Evolutionary conservation across 2,113 vertebrate genomes (phyloP).

Genomic region (Crotalus horridus): DNA sequence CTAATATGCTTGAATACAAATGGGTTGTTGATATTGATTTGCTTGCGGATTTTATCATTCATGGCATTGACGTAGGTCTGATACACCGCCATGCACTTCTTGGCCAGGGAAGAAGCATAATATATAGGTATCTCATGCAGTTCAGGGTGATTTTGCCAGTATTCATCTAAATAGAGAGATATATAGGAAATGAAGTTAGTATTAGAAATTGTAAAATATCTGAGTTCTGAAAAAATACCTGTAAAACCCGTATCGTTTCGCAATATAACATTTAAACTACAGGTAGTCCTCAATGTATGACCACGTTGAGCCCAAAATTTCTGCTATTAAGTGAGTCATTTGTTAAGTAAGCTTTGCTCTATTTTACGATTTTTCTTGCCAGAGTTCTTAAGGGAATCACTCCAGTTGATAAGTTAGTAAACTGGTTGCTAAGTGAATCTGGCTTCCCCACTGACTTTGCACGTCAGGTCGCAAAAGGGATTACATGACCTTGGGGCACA

Average conservation of each 20-base stretch:
- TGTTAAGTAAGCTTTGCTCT: no score
- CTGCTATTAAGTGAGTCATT: no score
- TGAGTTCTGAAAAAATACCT: background rate
- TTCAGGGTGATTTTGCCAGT: slow-evolving; percentile 99
- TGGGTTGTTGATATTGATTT: slow-evolving; percentile 97
- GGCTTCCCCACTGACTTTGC: no score
- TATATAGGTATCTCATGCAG: slow-evolving; percentile 98
- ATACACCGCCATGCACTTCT: slow-evolving; percentile 98
- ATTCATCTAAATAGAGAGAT: slow-evolving; percentile 79
- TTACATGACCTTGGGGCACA: no score
- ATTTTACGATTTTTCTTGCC: no score
- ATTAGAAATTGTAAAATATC: background rate
- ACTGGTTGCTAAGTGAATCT: no score
- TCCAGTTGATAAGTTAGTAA: no score
- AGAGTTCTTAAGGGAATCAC: no score
- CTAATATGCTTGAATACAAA: slow-evolving; percentile 99
- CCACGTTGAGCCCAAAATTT: no score
- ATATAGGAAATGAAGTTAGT: background rate
- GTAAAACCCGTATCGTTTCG: background rate
- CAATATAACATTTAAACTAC: background rate
- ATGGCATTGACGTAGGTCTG: slow-evolving; percentile 97
- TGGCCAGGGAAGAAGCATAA: slow-evolving; percentile 94
- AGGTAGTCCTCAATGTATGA: no score
- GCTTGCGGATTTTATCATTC: slow-evolving; percentile 99
- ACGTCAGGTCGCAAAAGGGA: no score